Percentiles rank a stretch among this genome's conserved stretches.
These are phyloP conservation scores for Brachynemurus nebulosus DNA, from an alignment of 2,888 invertebrate species.

Conservation along the genomic window DNA sequence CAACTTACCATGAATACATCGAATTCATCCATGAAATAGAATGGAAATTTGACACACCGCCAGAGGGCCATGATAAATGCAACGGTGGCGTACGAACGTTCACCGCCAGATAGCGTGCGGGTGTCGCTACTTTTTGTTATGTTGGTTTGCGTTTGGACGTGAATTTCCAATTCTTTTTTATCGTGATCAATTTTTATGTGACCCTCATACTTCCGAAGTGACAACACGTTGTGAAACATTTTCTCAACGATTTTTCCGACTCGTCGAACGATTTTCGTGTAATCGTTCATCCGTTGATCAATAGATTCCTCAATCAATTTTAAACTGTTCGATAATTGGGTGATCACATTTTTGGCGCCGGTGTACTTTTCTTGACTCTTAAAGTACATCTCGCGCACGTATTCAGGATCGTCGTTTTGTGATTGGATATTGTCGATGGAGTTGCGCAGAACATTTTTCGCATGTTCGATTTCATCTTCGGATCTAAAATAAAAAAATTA, in stretches of 20 bases:
- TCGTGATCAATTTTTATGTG: conserved; percentile 38
- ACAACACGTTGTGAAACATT: conserved; percentile 40
- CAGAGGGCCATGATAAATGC: conserved; percentile 87
- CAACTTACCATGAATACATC: conserved; percentile 91
- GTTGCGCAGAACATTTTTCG: conserved; percentile 33
- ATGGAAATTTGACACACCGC: conserved; percentile 84
- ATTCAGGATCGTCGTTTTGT: conserved; percentile 22
- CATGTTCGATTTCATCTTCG: conserved; percentile 24
- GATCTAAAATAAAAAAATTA: conserved; percentile 12
- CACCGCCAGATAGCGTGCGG: conserved; percentile 81
- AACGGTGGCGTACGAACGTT: conserved; percentile 89
- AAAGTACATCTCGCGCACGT: conserved; percentile 24
- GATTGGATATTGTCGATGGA: conserved; percentile 31
- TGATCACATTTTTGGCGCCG: conserved; percentile 24
- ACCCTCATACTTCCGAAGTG: conserved; percentile 45
- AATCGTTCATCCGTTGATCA: conserved; percentile 27
- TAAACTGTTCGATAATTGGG: conserved; percentile 21
- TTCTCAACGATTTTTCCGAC: conserved; percentile 30
- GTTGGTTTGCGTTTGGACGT: conserved; percentile 40
- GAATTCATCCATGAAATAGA: conserved; percentile 91
- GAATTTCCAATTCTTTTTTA: conserved; percentile 34
- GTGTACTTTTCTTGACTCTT: conserved; percentile 26
- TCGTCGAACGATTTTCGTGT: conserved; percentile 27
- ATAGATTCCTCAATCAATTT: conserved; percentile 23
- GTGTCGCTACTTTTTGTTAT: conserved; percentile 34